phyloP scores from a whole-genome alignment of 2,797 vertebrate genomes.

The Anguilla obscura region DNA sequence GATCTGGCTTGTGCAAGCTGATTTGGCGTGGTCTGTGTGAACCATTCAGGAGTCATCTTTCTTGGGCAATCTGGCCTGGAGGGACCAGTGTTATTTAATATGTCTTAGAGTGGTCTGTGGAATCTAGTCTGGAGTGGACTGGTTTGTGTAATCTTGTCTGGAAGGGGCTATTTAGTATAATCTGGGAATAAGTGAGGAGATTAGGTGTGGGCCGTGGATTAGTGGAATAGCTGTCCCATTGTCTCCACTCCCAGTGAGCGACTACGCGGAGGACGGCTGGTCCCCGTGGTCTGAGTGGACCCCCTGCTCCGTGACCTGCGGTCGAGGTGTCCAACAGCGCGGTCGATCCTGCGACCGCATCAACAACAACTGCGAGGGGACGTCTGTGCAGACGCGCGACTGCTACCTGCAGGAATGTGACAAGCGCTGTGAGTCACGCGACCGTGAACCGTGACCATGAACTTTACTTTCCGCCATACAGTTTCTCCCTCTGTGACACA shows the following conservation, averaged over 20 bases:
- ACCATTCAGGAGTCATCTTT: neutral
- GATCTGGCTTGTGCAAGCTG: neutral
- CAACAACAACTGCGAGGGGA: slow-evolving; percentile 94
- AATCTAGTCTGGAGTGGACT: neutral
- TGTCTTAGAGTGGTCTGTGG: neutral
- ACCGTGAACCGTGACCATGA: neutral
- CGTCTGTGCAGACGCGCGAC: slow-evolving; percentile 95
- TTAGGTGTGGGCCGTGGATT: slow-evolving; percentile 48
- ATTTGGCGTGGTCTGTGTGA: no score
- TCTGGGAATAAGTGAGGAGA: slow-evolving; percentile 11
- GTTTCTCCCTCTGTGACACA: neutral
- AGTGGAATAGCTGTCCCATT: slow-evolving; percentile 68
- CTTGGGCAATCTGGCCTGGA: neutral
- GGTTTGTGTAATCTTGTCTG: neutral
- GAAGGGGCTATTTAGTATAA: slow-evolving; percentile 21
- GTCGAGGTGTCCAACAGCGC: slow-evolving; percentile 93
- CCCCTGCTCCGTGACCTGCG: slow-evolving; percentile 91
- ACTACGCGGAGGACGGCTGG: slow-evolving; percentile 87
- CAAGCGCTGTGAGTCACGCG: slow-evolving; percentile 91
- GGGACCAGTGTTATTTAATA: neutral
- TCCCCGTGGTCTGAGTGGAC: slow-evolving; percentile 99
- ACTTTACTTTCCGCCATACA: neutral
- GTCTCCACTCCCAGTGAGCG: slow-evolving; percentile 71
- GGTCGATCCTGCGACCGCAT: slow-evolving; percentile 97
- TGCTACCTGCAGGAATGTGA: slow-evolving; percentile 96